Percentiles rank a stretch among this genome's conserved stretches.
phyloP scores from a whole-genome alignment of 2,113 vertebrate species.

The Colaptes auratus region DNA sequence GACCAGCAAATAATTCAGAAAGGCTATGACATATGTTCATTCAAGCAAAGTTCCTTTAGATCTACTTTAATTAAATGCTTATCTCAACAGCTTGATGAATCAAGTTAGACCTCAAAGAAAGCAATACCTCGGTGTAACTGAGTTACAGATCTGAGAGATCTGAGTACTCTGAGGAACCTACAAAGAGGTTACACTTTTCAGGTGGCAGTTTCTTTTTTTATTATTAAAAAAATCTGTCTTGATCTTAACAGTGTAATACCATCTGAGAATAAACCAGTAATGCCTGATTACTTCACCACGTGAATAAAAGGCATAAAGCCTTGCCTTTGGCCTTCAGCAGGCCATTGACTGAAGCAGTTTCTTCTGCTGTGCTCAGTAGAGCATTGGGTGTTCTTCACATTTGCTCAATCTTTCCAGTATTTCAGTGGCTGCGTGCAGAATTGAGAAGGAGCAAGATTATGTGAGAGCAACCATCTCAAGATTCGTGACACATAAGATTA shows the following conservation, averaged over 20 bases:
- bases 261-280: not conserved
- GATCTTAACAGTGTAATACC: not conserved
- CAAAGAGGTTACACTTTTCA: not conserved
- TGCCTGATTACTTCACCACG: not conserved
- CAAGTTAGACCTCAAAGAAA: constrained; percentile 40
- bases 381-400: not conserved
- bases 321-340: not conserved
- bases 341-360: not conserved
- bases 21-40: not conserved
- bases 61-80: constrained; percentile 50
- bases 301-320: not conserved
- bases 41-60: constrained; percentile 28
- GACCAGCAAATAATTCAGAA: constrained; percentile 83
- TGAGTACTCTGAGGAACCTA: constrained; percentile 6
- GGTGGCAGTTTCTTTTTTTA: not conserved
- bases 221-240: not conserved
- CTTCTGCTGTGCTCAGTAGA: not conserved
- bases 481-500: not conserved
- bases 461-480: not conserved
- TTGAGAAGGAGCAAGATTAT: not conserved
- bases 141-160: constrained; percentile 38
- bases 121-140: constrained; percentile 11
- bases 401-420: not conserved
- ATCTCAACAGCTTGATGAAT: constrained; percentile 31
- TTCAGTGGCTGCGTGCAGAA: not conserved